Conservation (phyloP, 1,140 invertebrate species). For the Trissolcus basalis region DNA sequence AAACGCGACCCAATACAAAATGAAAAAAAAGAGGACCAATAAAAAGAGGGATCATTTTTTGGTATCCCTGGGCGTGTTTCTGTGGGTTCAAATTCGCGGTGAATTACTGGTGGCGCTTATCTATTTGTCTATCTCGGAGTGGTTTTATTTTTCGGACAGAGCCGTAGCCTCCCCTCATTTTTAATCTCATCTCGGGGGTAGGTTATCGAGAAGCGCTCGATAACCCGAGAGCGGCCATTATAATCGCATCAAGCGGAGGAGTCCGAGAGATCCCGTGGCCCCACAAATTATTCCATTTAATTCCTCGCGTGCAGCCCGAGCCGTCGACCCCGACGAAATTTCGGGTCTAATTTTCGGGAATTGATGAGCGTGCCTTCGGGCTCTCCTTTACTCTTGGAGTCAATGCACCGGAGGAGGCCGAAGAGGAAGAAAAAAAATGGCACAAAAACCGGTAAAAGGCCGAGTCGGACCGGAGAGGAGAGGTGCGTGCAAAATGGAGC, state of each 20-base stretch:
- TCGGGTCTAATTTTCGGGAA: slow-evolving; percentile 61
- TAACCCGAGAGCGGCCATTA: slow-evolving; percentile 71
- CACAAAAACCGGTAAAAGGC: background rate
- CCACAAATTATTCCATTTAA: slow-evolving; percentile 72
- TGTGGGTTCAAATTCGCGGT: background rate
- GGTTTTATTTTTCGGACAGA: slow-evolving; percentile 36
- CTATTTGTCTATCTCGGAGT: slow-evolving; percentile 38
- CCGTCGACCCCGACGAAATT: slow-evolving; percentile 62
- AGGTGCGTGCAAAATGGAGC: background rate
- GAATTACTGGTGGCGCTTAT: slow-evolving; percentile 32
- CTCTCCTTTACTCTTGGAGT: slow-evolving; percentile 19
- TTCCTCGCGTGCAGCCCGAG: slow-evolving; percentile 58
- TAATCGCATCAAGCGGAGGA: slow-evolving; percentile 70
- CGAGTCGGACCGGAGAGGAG: background rate
- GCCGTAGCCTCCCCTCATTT: slow-evolving; percentile 38
- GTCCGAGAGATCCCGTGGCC: slow-evolving; percentile 52
- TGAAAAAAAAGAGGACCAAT: too few relatives aligned
- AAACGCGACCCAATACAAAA: too few relatives aligned
- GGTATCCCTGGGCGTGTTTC: slow-evolving; percentile 14
- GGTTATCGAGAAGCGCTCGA: slow-evolving; percentile 65
- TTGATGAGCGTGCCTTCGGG: slow-evolving; percentile 52
- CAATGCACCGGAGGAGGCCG: slow-evolving; percentile 25
- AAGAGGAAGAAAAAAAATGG: background rate
- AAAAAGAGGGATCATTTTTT: slow-evolving; percentile 14
- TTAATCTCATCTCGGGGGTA: slow-evolving; percentile 56